Percentiles rank a stretch among this genome's conserved stretches.
Evolutionary conservation across 2,888 invertebrate genomes (phyloP).

Genomic region (Xestia ashworthii): DNA sequence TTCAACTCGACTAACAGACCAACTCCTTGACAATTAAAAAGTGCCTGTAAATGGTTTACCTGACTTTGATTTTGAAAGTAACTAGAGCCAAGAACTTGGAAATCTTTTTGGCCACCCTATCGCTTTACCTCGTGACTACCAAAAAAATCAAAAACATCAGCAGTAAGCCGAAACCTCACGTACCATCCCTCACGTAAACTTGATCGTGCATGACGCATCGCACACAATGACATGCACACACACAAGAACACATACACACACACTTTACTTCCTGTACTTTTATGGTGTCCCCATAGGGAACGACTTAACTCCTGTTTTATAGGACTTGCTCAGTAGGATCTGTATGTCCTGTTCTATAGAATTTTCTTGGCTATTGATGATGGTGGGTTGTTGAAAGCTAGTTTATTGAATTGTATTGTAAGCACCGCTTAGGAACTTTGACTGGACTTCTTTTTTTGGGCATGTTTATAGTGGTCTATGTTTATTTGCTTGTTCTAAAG

Average conservation of each 20-base stretch:
- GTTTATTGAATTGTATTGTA: slow-evolving; percentile 10
- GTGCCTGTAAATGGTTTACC: not conserved
- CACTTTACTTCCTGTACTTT: slow-evolving; percentile 77
- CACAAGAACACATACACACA: slow-evolving; percentile 14
- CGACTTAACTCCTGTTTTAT: slow-evolving; percentile 48
- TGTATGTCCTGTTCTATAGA: slow-evolving; percentile 15
- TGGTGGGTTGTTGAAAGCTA: not conserved
- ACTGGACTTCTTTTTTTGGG: not conserved
- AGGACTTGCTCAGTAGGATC: slow-evolving; percentile 26
- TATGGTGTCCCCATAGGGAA: slow-evolving; percentile 76
- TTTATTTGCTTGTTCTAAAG: not conserved
- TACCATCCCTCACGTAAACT: slow-evolving; percentile 72
- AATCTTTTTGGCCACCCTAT: not conserved
- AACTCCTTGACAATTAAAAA: not conserved
- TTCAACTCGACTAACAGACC: not conserved
- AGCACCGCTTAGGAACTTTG: not conserved
- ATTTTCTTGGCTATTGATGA: slow-evolving; percentile 21
- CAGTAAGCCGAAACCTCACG: slow-evolving; percentile 11
- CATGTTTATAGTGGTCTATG: not conserved
- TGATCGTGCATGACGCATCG: slow-evolving; percentile 84
- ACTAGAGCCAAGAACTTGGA: not conserved
- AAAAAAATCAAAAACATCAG: not conserved
- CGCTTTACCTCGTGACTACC: not conserved
- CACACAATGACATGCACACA: slow-evolving; percentile 66
- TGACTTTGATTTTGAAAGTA: not conserved